These are phyloP conservation scores for Eupithecia insigniata DNA, from an alignment of 2,888 invertebrate species.

Conservation along the genomic window DNA sequence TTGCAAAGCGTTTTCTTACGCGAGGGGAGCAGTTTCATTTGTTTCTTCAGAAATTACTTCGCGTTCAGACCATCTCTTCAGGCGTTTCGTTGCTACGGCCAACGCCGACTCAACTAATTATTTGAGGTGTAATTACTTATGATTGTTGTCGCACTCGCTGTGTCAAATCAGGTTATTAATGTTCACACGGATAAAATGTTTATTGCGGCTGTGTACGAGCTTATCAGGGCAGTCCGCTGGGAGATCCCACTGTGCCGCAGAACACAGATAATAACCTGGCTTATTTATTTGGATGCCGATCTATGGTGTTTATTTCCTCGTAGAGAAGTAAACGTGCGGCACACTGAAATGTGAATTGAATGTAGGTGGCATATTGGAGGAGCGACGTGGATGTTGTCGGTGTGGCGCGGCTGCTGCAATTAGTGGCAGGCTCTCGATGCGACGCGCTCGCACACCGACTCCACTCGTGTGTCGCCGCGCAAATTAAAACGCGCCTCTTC, in stretches of 20 bases:
- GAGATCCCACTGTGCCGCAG: conserved; percentile 57
- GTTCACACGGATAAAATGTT: conserved; percentile 71
- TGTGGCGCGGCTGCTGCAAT: conserved; percentile 75
- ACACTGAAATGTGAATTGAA: conserved; percentile 47
- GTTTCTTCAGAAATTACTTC: conserved; percentile 82
- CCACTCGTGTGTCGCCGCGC: conserved; percentile 82
- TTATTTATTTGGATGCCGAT: conserved; percentile 54
- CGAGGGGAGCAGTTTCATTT: conserved; percentile 83
- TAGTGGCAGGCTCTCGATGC: conserved; percentile 78
- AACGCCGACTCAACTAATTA: conserved; percentile 48
- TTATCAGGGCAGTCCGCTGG: conserved; percentile 74
- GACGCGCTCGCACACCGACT: conserved; percentile 66
- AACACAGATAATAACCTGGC: conserved; percentile 59
- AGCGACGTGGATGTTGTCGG: conserved; percentile 59
- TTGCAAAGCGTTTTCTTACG: conserved; percentile 78
- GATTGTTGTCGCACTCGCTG: conserved; percentile 68
- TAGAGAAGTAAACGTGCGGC: conserved; percentile 23
- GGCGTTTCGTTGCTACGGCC: conserved; percentile 46
- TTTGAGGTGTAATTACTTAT: conserved; percentile 71
- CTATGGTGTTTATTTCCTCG: conserved; percentile 37
- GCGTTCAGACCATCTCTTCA: conserved; percentile 61
- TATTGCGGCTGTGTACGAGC: conserved; percentile 72
- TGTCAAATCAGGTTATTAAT: conserved; percentile 76
- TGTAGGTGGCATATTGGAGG: conserved; percentile 57
- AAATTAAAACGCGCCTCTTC: conserved; percentile 82